Evolutionary conservation across 2,113 vertebrate species (phyloP).

Genomic region (Hippocampus guttulatus): DNA sequence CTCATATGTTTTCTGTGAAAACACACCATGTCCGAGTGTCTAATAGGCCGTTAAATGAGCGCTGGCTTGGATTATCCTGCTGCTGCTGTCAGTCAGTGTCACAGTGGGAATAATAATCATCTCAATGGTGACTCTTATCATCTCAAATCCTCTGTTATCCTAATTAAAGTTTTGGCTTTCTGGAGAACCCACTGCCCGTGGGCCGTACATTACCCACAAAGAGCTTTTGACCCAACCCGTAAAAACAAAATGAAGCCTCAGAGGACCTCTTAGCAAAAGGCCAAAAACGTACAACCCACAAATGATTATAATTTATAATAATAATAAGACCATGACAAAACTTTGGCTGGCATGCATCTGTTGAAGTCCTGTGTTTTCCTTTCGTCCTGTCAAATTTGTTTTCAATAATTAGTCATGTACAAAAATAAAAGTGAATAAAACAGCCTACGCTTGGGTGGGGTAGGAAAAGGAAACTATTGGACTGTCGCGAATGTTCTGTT

Average conservation of each 20-base stretch:
- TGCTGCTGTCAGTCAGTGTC: conserved; percentile 45
- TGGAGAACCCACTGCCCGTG: neutral
- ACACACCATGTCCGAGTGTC: conserved; percentile 20
- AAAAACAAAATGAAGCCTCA: neutral
- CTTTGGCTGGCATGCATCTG: neutral
- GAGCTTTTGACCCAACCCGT: neutral
- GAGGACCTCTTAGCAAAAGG: neutral
- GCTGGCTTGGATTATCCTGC: conserved; percentile 32
- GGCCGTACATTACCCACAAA: neutral
- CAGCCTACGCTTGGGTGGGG: neutral
- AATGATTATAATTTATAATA: neutral
- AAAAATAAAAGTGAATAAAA: conserved; percentile 3
- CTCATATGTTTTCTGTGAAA: conserved; percentile 31
- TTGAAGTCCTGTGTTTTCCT: neutral
- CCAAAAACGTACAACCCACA: neutral
- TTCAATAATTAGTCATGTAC: neutral
- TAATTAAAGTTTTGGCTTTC: conserved; percentile 2
- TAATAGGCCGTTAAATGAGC: conserved; percentile 34
- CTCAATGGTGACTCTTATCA: conserved; percentile 21
- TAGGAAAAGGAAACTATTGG: conserved; percentile 2
- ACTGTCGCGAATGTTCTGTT: neutral
- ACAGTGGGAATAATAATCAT: conserved; percentile 26
- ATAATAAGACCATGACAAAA: neutral
- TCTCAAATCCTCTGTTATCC: conserved; percentile 24
- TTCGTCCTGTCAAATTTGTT: conserved; percentile 1